Base-by-base conservation (phyloP, 1,140 invertebrate species). In the Papilio dardanus region DNA sequence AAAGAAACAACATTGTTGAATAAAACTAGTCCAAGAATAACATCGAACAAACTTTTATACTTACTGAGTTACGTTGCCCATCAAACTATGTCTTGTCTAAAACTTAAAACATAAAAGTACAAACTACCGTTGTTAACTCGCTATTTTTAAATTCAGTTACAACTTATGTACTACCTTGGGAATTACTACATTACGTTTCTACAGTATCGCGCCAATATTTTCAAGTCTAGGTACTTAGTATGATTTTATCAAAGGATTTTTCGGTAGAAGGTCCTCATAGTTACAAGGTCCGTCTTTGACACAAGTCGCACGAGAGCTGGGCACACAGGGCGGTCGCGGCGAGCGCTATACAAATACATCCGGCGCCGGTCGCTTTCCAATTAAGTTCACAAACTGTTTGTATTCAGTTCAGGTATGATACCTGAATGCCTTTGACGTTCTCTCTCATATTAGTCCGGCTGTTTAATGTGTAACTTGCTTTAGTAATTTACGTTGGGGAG, bases 321-420 rank as follows among this genome's bases (percentile, higher is more conserved):
- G 76, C 77, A 81, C 76, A 86, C 81, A 82, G 83, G 79, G 79
- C 81, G 83, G 82, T 73, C 80, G 79, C 74, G 77, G 77, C 74
- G 77, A 81, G 80, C 67, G 79, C 79, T 86, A 74, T 80, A 79
- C 77, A 88, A 88, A 87, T 87, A 88, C 78, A 77, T 74, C 78
- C 77, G 71, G 68, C 80, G 76, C 77, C 79, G 79, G 78, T 76
- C 83, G 85, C 86, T 86, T 86, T 87, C 78, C 85, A 88, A 86
- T 86, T 86, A 86, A 84, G 81, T 85, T 77, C 74, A 69, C 79
- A 76, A 81, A 81, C 78, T 85, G 83, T 84, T 86, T 84, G 85
- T 78, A 78, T 83, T 82, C 76, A 74, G 76, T 79, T 76, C 80
- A 81, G 81, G 79, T 82, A 83, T 84, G 79, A 85, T 86, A 81